These are phyloP conservation scores for Holotrichia oblita DNA, from an alignment of 1,140 invertebrate genomes.

Conservation along the genomic window DNA sequence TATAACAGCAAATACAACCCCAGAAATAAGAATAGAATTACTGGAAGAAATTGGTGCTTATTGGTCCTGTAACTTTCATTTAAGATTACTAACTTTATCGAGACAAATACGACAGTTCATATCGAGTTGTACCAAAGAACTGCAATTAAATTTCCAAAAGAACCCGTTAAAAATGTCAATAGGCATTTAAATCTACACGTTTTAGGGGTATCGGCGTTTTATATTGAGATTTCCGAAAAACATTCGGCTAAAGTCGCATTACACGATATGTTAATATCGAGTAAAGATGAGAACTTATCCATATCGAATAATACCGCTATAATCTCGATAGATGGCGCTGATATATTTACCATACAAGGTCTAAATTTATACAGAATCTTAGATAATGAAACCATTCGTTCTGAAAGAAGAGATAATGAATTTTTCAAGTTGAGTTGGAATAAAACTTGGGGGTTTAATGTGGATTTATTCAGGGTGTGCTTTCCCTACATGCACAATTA, in stretches of 20 bases:
- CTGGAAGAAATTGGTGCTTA: conserved; percentile 70
- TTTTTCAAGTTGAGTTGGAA: conserved; percentile 76
- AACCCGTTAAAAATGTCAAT: conserved; percentile 48
- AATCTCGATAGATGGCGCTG: conserved; percentile 77
- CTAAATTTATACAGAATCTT: conserved; percentile 68
- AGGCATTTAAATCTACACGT: conserved; percentile 62
- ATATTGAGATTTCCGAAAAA: conserved; percentile 68
- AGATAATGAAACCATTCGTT: conserved; percentile 70
- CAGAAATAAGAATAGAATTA: conserved; percentile 64
- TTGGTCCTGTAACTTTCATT: conserved; percentile 80
- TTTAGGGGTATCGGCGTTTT: conserved; percentile 67
- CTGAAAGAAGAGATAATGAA: conserved; percentile 78
- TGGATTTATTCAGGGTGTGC: conserved; percentile 69
- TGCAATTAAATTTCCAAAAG: background rate
- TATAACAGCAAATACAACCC: conserved; percentile 59
- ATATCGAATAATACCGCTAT: conserved; percentile 46
- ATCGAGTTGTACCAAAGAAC: conserved; percentile 45
- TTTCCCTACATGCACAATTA: conserved; percentile 87
- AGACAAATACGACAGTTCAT: conserved; percentile 68
- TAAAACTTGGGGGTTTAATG: conserved; percentile 75
- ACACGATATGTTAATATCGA: conserved; percentile 51
- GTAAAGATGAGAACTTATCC: conserved; percentile 43
- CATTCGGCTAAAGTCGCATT: conserved; percentile 71
- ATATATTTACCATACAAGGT: conserved; percentile 80
- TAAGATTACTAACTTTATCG: conserved; percentile 73